Percentiles rank a stretch among this genome's conserved stretches.
Conservation (phyloP, 1,140 invertebrate species). For the Drosophila grimshawi region DNA sequence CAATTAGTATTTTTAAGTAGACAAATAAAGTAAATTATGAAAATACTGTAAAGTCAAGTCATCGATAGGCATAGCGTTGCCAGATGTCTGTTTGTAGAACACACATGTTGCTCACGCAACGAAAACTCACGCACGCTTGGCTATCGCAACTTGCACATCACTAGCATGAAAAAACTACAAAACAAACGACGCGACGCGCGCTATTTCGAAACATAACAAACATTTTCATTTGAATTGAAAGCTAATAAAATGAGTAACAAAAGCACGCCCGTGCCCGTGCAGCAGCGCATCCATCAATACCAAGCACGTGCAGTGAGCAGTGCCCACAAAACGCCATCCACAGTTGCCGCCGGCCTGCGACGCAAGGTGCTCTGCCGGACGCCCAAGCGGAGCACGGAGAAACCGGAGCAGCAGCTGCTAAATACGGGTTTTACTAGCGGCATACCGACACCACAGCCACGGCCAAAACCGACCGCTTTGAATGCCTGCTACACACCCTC, state of each 20-base stretch:
- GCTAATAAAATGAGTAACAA: conserved; percentile 64
- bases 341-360: conserved; percentile 42
- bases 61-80: conserved; percentile 1
- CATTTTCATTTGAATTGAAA: conserved; percentile 22
- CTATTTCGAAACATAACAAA: conserved; percentile 58
- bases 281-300: conserved; percentile 72
- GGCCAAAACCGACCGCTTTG: conserved; percentile 58
- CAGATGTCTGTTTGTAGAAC: not conserved
- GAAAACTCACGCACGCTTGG: not conserved
- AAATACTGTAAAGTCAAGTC: not conserved
- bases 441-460: conserved; percentile 40
- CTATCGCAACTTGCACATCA: conserved; percentile 50
- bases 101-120: not conserved
- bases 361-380: conserved; percentile 59
- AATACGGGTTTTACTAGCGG: conserved; percentile 67
- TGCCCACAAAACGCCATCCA: conserved; percentile 47
- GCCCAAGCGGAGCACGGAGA: conserved; percentile 39
- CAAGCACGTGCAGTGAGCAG: conserved; percentile 55
- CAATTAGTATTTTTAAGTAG: too few relatives aligned
- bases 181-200: conserved; percentile 76
- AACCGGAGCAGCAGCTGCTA: conserved; percentile 54
- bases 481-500: conserved; percentile 84
- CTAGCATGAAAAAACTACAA: conserved; percentile 67
- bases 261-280: conserved; percentile 72
- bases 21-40: too few relatives aligned